phyloP scores from a whole-genome alignment of 2,797 vertebrate genomes.

The Chanos chanos region DNA sequence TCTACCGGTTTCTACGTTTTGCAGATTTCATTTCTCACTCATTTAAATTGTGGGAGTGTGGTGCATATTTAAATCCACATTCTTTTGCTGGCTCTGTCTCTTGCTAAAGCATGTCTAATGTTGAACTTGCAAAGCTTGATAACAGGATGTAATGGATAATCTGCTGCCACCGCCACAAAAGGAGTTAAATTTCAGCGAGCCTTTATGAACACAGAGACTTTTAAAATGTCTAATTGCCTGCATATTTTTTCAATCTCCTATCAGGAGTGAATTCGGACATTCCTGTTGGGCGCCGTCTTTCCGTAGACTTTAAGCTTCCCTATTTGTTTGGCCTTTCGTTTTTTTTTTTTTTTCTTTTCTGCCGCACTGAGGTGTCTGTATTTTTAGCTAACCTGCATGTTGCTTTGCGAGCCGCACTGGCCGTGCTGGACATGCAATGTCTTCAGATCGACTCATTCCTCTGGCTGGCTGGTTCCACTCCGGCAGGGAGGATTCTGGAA shows the following conservation, averaged over 20 bases:
- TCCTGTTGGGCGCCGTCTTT: no score
- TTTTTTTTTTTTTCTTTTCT: no score
- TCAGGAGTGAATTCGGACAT: no score
- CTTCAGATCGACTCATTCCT: not conserved
- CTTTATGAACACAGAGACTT: no score
- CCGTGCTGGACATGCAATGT: slow-evolving; percentile 19
- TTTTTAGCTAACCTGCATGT: slow-evolving; percentile 49
- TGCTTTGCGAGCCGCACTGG: slow-evolving; percentile 35
- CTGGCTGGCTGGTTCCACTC: not conserved
- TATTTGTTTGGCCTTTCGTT: no score
- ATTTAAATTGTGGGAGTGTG: slow-evolving; percentile 16
- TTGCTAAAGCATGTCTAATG: not conserved
- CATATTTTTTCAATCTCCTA: no score
- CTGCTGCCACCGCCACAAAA: not conserved
- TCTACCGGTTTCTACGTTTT: slow-evolving; percentile 30
- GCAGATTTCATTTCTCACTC: slow-evolving; percentile 43
- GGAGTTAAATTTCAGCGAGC: no score
- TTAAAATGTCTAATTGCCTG: no score
- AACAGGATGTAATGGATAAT: not conserved
- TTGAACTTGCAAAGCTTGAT: not conserved
- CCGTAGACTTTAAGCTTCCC: no score
- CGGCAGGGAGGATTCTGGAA: slow-evolving; percentile 17
- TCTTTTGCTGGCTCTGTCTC: slow-evolving; percentile 11
- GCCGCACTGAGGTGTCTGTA: slow-evolving; percentile 39
- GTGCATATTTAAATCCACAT: slow-evolving; percentile 28